phyloP scores from a whole-genome alignment of 1,140 invertebrate genomes.

The Homalodisca vitripennis region DNA sequence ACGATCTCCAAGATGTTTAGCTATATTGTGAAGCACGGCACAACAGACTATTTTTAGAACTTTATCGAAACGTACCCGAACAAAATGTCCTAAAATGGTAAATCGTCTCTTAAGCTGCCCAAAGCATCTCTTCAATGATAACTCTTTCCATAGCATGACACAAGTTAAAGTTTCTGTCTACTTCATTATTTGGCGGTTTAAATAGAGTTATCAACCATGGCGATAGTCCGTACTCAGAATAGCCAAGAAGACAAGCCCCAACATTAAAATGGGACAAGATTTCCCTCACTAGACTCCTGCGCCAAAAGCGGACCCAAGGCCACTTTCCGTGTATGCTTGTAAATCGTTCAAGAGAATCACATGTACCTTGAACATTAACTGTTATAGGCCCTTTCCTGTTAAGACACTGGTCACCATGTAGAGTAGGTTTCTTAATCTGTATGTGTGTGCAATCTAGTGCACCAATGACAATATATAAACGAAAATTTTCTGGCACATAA shows the following conservation, averaged over 20 bases:
- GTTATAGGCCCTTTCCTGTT: neutral
- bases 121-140: too few species aligned
- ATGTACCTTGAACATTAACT: conserved; percentile 1
- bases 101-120: too few species aligned
- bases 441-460: neutral
- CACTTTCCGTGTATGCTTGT: conserved; percentile 12
- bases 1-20: too few species aligned
- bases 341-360: neutral
- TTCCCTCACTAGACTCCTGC: neutral
- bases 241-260: neutral
- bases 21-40: too few species aligned
- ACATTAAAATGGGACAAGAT: neutral
- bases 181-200: too few species aligned
- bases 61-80: too few species aligned
- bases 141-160: too few species aligned
- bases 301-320: neutral
- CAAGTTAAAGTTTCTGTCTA: too few species aligned
- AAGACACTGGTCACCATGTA: neutral
- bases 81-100: too few species aligned
- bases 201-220: conserved; percentile 3
- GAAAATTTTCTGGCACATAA: neutral
- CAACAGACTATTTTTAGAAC: too few species aligned
- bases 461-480: neutral
- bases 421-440: neutral
- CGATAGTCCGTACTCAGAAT: neutral